Evolutionary conservation across 2,888 invertebrate species (phyloP).

Genomic region (Drosophila phalerata): DNA sequence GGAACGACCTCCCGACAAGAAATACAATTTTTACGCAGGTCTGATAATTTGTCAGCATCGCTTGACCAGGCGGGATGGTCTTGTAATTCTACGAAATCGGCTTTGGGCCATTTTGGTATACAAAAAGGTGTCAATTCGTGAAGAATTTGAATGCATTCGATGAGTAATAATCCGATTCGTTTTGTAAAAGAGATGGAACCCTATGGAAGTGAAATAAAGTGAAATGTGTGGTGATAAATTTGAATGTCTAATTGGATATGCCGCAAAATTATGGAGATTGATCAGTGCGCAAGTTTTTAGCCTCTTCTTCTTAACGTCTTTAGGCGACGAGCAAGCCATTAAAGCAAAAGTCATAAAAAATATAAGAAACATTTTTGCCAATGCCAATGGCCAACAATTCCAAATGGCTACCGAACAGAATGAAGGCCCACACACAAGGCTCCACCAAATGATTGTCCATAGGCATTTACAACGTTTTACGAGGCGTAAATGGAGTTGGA

Average conservation of each 20-base stretch:
- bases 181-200: conserved; percentile 1
- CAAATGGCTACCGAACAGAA: conserved; percentile 64
- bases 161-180: conserved; percentile 69
- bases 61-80: conserved; percentile 23
- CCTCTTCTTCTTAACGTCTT: conserved; percentile 4
- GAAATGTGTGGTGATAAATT: conserved; percentile 63
- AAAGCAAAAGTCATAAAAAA: conserved; percentile 53
- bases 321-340: conserved; percentile 43
- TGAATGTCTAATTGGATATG: conserved; percentile 61
- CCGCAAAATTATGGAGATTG: conserved; percentile 67
- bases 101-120: conserved; percentile 58
- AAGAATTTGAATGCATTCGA: conserved; percentile 74
- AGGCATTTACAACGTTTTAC: conserved; percentile 62
- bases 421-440: conserved; percentile 50
- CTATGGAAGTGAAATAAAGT: conserved; percentile 9
- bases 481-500: conserved; percentile 43
- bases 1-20: conserved; percentile 48
- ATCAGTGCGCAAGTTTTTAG: conserved; percentile 37
- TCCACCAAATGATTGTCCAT: conserved; percentile 31
- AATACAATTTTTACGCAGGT: conserved; percentile 37
- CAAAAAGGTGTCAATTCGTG: conserved; percentile 76
- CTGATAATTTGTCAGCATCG: conserved; percentile 74
- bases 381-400: conserved; percentile 40
- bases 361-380: conserved; percentile 28
- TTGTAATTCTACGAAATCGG: conserved; percentile 79